Evolutionary conservation across 1,140 invertebrate genomes (phyloP).

Genomic region (Conus betulinus): DNA sequence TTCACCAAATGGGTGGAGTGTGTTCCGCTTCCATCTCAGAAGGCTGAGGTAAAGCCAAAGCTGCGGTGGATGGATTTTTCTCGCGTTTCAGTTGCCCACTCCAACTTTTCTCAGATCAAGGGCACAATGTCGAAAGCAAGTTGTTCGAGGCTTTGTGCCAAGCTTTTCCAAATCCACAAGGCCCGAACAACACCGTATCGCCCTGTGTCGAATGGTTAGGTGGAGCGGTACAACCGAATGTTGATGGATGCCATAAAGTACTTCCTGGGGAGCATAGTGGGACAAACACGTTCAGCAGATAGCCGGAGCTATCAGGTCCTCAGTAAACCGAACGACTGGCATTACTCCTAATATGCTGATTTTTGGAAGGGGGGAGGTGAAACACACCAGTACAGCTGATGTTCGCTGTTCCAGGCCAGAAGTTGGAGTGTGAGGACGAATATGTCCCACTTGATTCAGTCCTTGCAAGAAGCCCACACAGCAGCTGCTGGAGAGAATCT

Average conservation of each 20-base stretch:
- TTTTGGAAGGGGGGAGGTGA: constrained; percentile 29
- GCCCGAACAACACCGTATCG: constrained; percentile 50
- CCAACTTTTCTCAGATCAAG: constrained; percentile 17
- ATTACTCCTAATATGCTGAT: constrained; percentile 11
- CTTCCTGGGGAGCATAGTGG: constrained; percentile 38
- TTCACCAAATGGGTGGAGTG: constrained; percentile 27
- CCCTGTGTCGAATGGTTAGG: constrained; percentile 49
- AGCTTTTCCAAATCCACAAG: constrained; percentile 41
- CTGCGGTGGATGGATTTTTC: background rate
- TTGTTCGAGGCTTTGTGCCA: constrained; percentile 35
- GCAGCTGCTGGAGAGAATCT: no score
- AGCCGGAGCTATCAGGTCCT: no score
- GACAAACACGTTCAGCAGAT: constrained; percentile 37
- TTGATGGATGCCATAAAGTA: constrained; percentile 37
- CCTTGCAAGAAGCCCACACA: background rate
- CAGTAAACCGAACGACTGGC: no score
- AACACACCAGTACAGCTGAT: no score
- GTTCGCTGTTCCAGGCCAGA: no score
- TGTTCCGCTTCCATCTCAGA: constrained; percentile 5
- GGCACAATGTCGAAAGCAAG: constrained; percentile 39
- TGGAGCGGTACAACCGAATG: constrained; percentile 44
- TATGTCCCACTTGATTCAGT: background rate
- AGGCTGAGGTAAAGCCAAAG: background rate
- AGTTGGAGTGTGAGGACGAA: no score
- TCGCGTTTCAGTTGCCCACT: constrained; percentile 4